Conservation (phyloP, 2,888 invertebrate genomes). For the Synergus laeviventris region DNA sequence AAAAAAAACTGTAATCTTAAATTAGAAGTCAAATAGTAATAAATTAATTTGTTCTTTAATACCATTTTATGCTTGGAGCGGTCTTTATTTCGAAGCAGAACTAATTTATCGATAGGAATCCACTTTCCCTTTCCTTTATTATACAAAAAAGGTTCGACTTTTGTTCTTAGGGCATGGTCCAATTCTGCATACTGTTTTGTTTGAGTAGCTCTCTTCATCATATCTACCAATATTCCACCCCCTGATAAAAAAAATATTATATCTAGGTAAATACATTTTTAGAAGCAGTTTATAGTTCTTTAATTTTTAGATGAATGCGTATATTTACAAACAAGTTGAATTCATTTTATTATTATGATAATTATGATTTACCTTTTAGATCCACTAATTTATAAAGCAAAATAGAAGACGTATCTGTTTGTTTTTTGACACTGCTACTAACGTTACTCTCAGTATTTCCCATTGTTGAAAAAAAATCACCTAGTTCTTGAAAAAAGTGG, state of each 20-base stretch:
- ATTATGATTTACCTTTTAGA: constrained; percentile 84
- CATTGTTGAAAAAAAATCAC: constrained; percentile 75
- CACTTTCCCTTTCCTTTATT: constrained; percentile 94
- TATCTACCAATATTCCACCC: constrained; percentile 93
- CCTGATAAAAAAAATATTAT: constrained; percentile 77
- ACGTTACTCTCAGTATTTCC: constrained; percentile 93
- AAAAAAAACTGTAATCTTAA: not conserved
- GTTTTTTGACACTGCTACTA: constrained; percentile 96
- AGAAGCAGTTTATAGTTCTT: not conserved
- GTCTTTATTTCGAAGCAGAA: constrained; percentile 91
- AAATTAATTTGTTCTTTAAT: constrained; percentile 55
- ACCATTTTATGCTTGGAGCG: constrained; percentile 88
- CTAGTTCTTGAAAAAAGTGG: not conserved
- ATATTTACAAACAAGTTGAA: constrained; percentile 22
- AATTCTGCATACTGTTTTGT: constrained; percentile 94
- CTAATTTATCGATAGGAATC: constrained; percentile 92
- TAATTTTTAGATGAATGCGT: not conserved
- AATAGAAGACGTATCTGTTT: constrained; percentile 91
- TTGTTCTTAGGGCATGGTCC: constrained; percentile 93
- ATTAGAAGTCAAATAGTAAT: not conserved
- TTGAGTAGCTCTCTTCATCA: constrained; percentile 94
- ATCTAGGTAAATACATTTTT: not conserved
- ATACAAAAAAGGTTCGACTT: constrained; percentile 94
- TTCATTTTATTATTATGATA: not conserved
- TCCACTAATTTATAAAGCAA: constrained; percentile 93